Conservation (phyloP, 2,888 invertebrate species). For the Cosmopolites sordidus region DNA sequence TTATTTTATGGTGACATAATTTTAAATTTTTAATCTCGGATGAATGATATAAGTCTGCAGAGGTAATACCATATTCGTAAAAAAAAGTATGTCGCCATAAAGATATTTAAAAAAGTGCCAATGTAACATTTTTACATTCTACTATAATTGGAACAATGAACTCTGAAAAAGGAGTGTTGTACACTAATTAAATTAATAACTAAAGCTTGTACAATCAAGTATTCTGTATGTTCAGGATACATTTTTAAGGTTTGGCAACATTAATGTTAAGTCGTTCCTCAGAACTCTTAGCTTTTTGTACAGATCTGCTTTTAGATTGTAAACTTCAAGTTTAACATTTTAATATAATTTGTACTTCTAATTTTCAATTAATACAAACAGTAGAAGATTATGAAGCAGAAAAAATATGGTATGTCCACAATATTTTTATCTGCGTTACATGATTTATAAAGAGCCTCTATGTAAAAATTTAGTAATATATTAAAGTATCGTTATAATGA, state of each 20-base stretch:
- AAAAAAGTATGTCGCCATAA: neutral
- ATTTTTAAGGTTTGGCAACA: conserved; percentile 26
- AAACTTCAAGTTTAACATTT: neutral
- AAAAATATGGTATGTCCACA: no score
- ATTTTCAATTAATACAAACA: no score
- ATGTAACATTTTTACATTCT: conserved; percentile 11
- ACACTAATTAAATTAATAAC: conserved; percentile 4
- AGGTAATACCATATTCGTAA: no score
- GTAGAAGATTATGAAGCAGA: no score
- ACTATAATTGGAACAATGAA: neutral
- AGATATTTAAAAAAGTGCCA: conserved; percentile 27
- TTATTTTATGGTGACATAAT: conserved; percentile 2
- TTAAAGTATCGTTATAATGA: no score
- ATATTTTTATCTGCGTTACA: no score
- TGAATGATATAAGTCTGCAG: no score
- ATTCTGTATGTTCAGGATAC: conserved; percentile 25
- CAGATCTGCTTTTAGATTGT: neutral
- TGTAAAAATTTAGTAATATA: no score
- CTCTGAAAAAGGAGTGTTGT: neutral
- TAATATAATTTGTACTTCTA: no score
- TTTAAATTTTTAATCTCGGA: no score
- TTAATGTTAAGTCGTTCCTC: conserved; percentile 19
- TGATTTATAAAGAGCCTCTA: no score
- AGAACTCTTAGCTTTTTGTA: conserved; percentile 1
- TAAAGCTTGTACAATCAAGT: conserved; percentile 32